Evolutionary conservation across 2,797 vertebrate species (phyloP).

Genomic region (Myiotriccus ornatus): DNA sequence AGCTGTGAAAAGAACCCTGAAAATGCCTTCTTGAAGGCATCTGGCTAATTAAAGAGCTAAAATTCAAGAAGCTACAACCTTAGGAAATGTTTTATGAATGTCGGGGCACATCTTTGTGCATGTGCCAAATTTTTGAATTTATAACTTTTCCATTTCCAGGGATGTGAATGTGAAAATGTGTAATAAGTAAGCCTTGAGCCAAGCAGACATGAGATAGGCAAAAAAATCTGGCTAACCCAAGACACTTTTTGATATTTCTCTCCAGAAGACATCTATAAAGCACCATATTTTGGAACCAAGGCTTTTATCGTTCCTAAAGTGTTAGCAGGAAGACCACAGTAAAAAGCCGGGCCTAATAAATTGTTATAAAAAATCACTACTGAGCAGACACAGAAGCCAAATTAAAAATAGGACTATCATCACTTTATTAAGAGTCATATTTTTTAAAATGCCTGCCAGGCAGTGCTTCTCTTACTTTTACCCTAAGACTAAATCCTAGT

Average conservation of each 20-base stretch:
- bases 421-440: conserved; percentile 32
- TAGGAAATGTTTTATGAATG: conserved; percentile 28
- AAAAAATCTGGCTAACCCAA: conserved; percentile 15
- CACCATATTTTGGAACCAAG: conserved; percentile 24
- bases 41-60: conserved; percentile 29
- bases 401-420: conserved; percentile 57
- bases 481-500: not conserved
- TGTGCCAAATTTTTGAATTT: conserved; percentile 37
- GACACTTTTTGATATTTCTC: conserved; percentile 33
- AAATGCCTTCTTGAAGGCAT: conserved; percentile 17
- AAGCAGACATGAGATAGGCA: conserved; percentile 51
- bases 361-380: conserved; percentile 25
- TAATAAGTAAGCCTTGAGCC: conserved; percentile 40
- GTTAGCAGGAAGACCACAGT: conserved; percentile 9
- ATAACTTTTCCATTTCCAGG: conserved; percentile 5
- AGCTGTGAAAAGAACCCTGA: not conserved
- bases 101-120: not conserved
- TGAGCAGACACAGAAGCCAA: conserved; percentile 44
- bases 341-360: conserved; percentile 27
- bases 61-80: conserved; percentile 36
- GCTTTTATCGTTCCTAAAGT: not conserved
- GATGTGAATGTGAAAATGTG: not conserved
- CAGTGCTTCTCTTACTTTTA: not conserved
- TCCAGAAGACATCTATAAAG: conserved; percentile 20
- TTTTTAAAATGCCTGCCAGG: not conserved